phyloP scores from a whole-genome alignment of 2,113 vertebrate species.

The Ceyx cyanopectus region DNA sequence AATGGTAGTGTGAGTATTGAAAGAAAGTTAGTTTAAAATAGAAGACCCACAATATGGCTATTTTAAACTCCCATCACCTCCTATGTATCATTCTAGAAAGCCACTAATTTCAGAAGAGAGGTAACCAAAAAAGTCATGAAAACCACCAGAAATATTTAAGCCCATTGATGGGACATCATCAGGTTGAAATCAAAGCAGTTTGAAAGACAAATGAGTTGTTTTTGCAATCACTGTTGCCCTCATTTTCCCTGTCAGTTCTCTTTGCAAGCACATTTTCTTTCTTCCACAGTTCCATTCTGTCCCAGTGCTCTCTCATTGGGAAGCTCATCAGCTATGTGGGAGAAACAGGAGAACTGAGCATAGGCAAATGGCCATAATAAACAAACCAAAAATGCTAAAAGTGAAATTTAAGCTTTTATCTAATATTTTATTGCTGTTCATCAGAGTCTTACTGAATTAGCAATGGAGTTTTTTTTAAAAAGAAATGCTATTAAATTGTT shows the following conservation, averaged over 20 bases:
- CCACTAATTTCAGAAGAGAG: conserved; percentile 11
- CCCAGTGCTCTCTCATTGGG: neutral
- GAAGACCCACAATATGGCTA: neutral
- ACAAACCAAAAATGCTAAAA: neutral
- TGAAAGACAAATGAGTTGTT: conserved; percentile 7
- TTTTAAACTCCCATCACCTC: conserved; percentile 20
- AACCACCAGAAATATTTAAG: conserved; percentile 36
- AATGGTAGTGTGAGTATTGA: conserved; percentile 4
- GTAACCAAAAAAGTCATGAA: conserved; percentile 21
- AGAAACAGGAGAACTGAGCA: neutral
- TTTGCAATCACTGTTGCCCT: neutral
- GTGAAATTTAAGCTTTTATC: neutral
- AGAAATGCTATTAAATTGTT: neutral
- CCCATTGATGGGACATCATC: neutral
- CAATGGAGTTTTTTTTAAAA: neutral
- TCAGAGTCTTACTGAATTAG: neutral
- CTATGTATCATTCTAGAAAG: conserved; percentile 1
- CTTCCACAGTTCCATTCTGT: neutral
- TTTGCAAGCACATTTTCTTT: neutral
- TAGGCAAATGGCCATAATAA: neutral
- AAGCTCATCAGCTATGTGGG: neutral
- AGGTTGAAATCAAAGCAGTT: conserved; percentile 27
- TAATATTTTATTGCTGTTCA: neutral
- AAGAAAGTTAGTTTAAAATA: conserved; percentile 34
- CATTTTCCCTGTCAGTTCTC: neutral